These are phyloP conservation scores for Drosophila merina DNA, from an alignment of 2,888 invertebrate genomes.

Conservation along the genomic window DNA sequence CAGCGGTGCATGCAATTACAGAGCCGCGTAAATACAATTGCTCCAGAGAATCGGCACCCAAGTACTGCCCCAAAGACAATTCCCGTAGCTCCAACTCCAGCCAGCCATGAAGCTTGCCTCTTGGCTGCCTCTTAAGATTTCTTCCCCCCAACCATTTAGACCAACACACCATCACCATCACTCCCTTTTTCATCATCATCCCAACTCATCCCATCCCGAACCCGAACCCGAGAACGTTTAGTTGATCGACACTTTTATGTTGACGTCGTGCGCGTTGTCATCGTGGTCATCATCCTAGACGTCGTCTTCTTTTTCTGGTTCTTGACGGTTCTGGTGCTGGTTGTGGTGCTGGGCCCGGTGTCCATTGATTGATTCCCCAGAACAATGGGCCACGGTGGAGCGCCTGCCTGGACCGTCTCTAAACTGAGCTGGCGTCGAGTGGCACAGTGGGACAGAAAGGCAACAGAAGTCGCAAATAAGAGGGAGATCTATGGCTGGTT, in stretches of 20 bases:
- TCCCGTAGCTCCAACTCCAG: conserved; percentile 50
- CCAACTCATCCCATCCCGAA: background rate
- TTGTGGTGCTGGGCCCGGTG: conserved; percentile 58
- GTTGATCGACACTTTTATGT: conserved; percentile 80
- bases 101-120: conserved; percentile 75
- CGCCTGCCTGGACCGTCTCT: conserved; percentile 18
- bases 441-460: conserved; percentile 61
- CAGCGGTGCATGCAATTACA: conserved; percentile 74
- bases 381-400: conserved; percentile 68
- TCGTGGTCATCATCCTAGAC: conserved; percentile 29
- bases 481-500: too few relatives aligned
- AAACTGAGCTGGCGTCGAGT: conserved; percentile 20
- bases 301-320: conserved; percentile 35
- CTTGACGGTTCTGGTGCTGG: conserved; percentile 76
- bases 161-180: conserved; percentile 1
- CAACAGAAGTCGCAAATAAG: too few relatives aligned
- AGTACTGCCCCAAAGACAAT: conserved; percentile 50
- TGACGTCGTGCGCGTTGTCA: conserved; percentile 79
- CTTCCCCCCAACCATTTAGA: conserved; percentile 6
- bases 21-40: conserved; percentile 72
- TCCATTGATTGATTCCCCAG: conserved; percentile 78
- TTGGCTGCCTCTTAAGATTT: conserved; percentile 53
- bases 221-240: conserved; percentile 68
- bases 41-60: conserved; percentile 65
- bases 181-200: conserved; percentile 36